A percentile compares a stretch with the other conserved stretches of the same genome.
phyloP scores from a whole-genome alignment of 2,888 invertebrate species.

The Ophion ellenae region DNA sequence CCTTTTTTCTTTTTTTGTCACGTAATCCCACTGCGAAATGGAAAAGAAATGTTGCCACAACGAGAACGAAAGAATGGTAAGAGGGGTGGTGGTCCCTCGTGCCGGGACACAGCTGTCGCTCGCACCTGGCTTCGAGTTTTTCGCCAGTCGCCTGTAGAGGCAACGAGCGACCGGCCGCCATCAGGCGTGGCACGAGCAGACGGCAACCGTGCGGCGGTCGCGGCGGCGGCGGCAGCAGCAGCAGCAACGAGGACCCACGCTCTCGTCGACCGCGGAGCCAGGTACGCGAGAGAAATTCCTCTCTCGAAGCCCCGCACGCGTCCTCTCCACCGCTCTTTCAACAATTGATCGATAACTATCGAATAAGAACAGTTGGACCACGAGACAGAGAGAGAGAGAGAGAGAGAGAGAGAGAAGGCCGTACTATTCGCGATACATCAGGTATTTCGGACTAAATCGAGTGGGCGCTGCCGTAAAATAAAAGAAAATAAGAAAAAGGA shows the following conservation, averaged over 20 bases:
- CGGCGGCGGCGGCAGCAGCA: background rate
- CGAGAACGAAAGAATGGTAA: background rate
- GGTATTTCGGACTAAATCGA: too few relatives aligned
- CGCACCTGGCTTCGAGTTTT: conserved; percentile 64
- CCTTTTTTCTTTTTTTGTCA: too few relatives aligned
- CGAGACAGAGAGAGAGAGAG: too few relatives aligned
- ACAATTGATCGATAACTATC: too few relatives aligned
- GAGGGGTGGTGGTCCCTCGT: conserved; percentile 26
- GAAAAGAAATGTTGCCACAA: background rate
- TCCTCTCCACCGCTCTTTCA: too few relatives aligned
- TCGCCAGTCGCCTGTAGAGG: conserved; percentile 30
- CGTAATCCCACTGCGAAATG: too few relatives aligned
- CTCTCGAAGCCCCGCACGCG: background rate
- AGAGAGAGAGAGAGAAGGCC: too few relatives aligned
- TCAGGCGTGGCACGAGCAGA: conserved; percentile 43
- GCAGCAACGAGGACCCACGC: background rate
- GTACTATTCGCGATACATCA: too few relatives aligned
- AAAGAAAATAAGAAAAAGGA: too few relatives aligned
- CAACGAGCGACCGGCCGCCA: conserved; percentile 14
- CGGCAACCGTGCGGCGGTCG: conserved; percentile 18
- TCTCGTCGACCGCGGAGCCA: background rate
- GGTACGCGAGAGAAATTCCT: conserved; percentile 9
- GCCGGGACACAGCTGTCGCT: conserved; percentile 62
- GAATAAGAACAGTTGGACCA: too few relatives aligned
- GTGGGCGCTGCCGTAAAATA: too few relatives aligned